Base-by-base conservation (phyloP, 1,140 invertebrate species). In the Triops cancriformis region DNA sequence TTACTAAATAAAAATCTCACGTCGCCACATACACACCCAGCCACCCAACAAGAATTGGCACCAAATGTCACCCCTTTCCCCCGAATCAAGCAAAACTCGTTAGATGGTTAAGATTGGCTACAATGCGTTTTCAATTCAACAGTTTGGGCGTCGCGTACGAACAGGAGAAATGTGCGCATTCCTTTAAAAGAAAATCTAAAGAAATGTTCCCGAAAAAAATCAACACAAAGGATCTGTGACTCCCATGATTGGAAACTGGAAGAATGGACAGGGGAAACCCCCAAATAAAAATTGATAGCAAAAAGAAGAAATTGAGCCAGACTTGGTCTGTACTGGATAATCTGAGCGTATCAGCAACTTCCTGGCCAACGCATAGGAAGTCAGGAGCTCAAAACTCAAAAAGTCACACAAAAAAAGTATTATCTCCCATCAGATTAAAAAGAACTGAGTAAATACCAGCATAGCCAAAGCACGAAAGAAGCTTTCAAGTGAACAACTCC, bases 31-130 rank as follows among this genome's bases (percentile, higher is more conserved):
- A 7, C 31, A 37, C 51, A 14, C 51, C 23, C 51, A 23, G 51
- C 51, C 51, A 64, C 51, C 23, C 51, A 64, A 64, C 51, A 64
- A n/a, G 51, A 37, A 64, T 64, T 64, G 51, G 51, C 51, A 64
- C 51, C 51, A 64, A 64, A 37, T 37, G 31, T 37, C 31, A 37
- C 31, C 31, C 31, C 31, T 64, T n/a, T 64, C 23, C 51, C 51
- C 51, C 14, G 4, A 23, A 64, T 23, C 10, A 64, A 18, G n/a
- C 51, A 23, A 64, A 64, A 64, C 23, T 64, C 51, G 23, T 64
- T 64, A 64, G 51, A 64, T 64, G 14, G 51, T 64, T 64, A 64
- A 64, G 51, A 64, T 64, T 64, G 51, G 51, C 51, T 64, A 64
- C 51, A 64, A 64, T 37, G 51, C 51, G 23, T 64, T 64, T 64